Percentiles rank a stretch among this genome's conserved stretches.
phyloP scores from a whole-genome alignment of 2,888 invertebrate species.

The Leucophenga maculata region DNA sequence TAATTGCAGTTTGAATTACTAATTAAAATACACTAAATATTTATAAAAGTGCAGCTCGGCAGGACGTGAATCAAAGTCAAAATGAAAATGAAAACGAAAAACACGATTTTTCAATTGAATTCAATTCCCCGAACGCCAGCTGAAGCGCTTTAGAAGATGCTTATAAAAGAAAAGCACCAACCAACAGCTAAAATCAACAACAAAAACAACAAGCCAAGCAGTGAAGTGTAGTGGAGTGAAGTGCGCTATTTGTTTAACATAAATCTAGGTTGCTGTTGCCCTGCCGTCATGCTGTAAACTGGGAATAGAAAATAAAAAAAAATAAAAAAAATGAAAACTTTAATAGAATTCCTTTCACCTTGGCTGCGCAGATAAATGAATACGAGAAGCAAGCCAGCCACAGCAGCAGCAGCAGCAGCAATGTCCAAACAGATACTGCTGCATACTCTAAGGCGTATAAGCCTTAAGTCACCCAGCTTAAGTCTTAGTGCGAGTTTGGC shows the following conservation, averaged over 20 bases:
- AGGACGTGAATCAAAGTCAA: conserved; percentile 31
- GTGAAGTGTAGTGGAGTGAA: conserved; percentile 34
- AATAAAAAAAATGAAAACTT: conserved; percentile 41
- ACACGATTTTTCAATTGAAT: neutral
- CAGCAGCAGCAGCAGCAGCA: conserved; percentile 1
- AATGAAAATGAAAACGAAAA: neutral
- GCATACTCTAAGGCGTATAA: no score
- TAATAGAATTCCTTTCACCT: conserved; percentile 55
- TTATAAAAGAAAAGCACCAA: neutral
- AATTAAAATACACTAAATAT: conserved; percentile 54
- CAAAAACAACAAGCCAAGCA: neutral
- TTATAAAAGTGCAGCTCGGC: conserved; percentile 41
- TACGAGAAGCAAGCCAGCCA: no score
- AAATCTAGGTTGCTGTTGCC: conserved; percentile 8
- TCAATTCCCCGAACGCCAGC: neutral
- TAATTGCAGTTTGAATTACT: conserved; percentile 48
- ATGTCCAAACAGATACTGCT: neutral
- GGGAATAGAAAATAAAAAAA: neutral
- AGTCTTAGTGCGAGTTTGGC: no score
- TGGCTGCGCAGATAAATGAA: conserved; percentile 12
- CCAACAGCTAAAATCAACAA: neutral
- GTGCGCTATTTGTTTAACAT: conserved; percentile 45
- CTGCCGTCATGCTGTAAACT: neutral
- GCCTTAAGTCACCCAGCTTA: no score
- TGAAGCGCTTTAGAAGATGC: conserved; percentile 7